These are phyloP conservation scores for Ctenodactylus gundi DNA, from an alignment of 2,113 vertebrate species.

Conservation along the genomic window DNA sequence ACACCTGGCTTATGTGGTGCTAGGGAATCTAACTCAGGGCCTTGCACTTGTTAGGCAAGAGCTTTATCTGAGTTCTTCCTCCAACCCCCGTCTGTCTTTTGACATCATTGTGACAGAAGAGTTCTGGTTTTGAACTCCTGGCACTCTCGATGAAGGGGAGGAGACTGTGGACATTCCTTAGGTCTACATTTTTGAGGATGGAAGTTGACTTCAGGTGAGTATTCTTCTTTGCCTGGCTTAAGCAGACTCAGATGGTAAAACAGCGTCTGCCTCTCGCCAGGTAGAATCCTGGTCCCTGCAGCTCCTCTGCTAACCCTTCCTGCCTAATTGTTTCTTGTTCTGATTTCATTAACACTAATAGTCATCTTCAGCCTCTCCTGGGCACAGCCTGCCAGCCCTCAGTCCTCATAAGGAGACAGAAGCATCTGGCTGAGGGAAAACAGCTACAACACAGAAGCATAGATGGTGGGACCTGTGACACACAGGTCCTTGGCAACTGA, in stretches of 20 bases:
- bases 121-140: slow-evolving; percentile 25
- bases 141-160: not conserved
- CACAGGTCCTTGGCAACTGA: not conserved
- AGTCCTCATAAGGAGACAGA: slow-evolving; percentile 9
- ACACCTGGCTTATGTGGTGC: too few species aligned
- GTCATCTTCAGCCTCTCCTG: slow-evolving; percentile 42
- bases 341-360: slow-evolving; percentile 29
- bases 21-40: too few species aligned
- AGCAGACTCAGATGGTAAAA: not conserved
- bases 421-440: slow-evolving; percentile 49
- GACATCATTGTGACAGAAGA: not conserved
- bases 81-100: too few species aligned
- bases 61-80: too few species aligned
- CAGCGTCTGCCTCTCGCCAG: slow-evolving; percentile 26
- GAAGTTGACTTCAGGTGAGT: slow-evolving; percentile 25
- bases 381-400: not conserved
- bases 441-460: slow-evolving; percentile 20
- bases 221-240: slow-evolving; percentile 7
- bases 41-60: too few species aligned
- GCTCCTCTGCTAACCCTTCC: slow-evolving; percentile 46
- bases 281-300: not conserved
- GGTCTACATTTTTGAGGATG: not conserved
- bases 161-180: not conserved
- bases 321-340: not conserved
- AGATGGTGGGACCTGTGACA: not conserved